phyloP scores from a whole-genome alignment of 1,140 invertebrate genomes.

The Hylyphantes graminicola region DNA sequence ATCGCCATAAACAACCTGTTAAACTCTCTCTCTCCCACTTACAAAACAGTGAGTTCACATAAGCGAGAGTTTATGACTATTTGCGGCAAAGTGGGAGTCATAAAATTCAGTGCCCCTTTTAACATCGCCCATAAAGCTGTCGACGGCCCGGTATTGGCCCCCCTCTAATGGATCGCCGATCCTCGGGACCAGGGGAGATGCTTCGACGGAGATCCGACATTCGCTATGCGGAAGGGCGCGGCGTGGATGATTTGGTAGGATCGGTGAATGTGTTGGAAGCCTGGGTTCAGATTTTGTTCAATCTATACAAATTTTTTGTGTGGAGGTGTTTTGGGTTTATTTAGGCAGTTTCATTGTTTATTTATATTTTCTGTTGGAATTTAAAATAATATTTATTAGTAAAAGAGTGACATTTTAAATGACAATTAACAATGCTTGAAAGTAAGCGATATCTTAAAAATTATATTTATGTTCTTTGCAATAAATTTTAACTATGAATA shows the following conservation, averaged over 20 bases:
- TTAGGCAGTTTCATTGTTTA: neutral
- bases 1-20: conserved; percentile 60
- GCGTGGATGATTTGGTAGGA: neutral
- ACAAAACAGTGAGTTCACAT: conserved; percentile 46
- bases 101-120: conserved; percentile 58
- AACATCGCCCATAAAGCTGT: conserved; percentile 51
- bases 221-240: conserved; percentile 29
- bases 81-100: conserved; percentile 49
- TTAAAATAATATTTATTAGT: neutral
- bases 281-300: neutral
- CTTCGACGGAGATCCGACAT: neutral
- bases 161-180: conserved; percentile 3
- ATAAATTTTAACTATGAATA: no score
- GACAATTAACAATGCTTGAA: no score
- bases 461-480: no score
- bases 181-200: neutral
- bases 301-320: neutral
- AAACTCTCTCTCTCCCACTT: conserved; percentile 19
- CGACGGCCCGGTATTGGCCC: conserved; percentile 18
- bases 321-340: neutral
- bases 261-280: neutral
- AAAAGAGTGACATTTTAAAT: neutral
- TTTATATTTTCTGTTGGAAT: neutral
- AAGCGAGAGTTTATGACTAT: conserved; percentile 52
- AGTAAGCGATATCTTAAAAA: no score